phyloP scores from a whole-genome alignment of 2,113 vertebrate species.

The Callionymus lyra region DNA sequence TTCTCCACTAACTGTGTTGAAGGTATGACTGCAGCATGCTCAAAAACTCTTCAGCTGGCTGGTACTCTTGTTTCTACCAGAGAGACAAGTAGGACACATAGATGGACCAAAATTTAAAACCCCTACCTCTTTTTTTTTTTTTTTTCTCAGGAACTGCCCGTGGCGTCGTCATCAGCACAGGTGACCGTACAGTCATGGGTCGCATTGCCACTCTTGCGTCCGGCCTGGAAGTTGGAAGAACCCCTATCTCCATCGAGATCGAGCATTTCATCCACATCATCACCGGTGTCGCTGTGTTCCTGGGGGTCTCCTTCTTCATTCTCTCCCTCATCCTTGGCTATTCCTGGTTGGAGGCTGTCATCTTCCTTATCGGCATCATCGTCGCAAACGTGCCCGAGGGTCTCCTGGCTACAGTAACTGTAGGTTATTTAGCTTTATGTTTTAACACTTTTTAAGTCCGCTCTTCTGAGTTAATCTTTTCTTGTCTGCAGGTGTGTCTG shows the following conservation, averaged over 20 bases:
- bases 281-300: constrained; percentile 90
- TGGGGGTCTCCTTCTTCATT: constrained; percentile 89
- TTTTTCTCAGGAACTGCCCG: constrained; percentile 73
- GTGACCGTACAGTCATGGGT: constrained; percentile 90
- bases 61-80: neutral
- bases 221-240: constrained; percentile 80
- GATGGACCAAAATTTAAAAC: neutral
- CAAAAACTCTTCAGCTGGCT: no score
- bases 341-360: constrained; percentile 87
- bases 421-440: constrained; percentile 46
- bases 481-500: constrained; percentile 53
- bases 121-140: neutral
- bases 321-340: constrained; percentile 92
- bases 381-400: constrained; percentile 88
- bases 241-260: constrained; percentile 87
- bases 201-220: constrained; percentile 90
- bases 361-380: constrained; percentile 96
- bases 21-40: constrained; percentile 58
- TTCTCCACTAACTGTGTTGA: constrained; percentile 97
- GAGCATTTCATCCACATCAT: constrained; percentile 96
- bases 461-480: neutral
- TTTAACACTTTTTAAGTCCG: neutral
- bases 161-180: constrained; percentile 83
- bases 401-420: constrained; percentile 79
- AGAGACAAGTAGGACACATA: neutral